Evolutionary conservation across 2,113 vertebrate genomes (phyloP).

Genomic region (Dendropsophus ebraccatus): DNA sequence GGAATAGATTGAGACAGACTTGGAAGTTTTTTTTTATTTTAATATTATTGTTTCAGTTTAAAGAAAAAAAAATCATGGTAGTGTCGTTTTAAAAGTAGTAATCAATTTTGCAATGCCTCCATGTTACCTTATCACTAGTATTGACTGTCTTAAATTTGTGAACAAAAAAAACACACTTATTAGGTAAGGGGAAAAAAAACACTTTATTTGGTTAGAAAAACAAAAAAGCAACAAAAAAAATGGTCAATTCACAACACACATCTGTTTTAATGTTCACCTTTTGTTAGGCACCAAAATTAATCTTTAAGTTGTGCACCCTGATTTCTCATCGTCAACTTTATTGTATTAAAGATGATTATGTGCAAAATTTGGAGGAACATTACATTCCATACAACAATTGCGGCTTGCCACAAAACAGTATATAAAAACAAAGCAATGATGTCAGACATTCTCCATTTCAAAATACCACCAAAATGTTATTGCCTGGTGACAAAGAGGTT

Average conservation of each 20-base stretch:
- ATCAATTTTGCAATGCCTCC: too few species aligned
- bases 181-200: not conserved
- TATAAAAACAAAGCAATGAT: not conserved
- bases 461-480: not conserved
- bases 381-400: slow-evolving; percentile 9
- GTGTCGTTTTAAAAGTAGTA: too few species aligned
- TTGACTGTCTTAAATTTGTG: not conserved
- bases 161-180: not conserved
- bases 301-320: not conserved
- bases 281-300: not conserved
- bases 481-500: not conserved
- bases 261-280: not conserved
- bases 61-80: too few species aligned
- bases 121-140: too few species aligned
- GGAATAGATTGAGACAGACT: too few species aligned
- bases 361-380: not conserved
- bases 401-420: not conserved
- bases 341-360: not conserved
- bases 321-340: not conserved
- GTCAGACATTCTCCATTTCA: not conserved
- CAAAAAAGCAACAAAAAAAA: not conserved
- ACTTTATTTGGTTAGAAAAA: slow-evolving; percentile 31
- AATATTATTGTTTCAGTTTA: too few species aligned
- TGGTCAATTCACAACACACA: slow-evolving; percentile 1
- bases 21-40: too few species aligned